These are phyloP conservation scores for Pluvialis apricaria DNA, from an alignment of 2,113 vertebrate species.

Conservation along the genomic window DNA sequence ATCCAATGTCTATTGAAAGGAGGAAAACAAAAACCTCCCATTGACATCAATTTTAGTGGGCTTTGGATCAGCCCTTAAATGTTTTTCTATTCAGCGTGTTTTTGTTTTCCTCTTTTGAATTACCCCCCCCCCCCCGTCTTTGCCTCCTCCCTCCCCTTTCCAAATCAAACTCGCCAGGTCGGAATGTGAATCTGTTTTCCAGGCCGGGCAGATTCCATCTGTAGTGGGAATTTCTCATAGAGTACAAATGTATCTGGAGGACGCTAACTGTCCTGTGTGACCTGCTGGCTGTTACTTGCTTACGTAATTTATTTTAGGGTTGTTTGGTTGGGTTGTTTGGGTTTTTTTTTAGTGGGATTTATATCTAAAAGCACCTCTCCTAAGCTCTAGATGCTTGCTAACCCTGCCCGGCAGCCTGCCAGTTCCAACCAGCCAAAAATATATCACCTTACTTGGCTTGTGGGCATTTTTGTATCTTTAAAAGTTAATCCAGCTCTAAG, in stretches of 20 bases:
- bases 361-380: conserved; percentile 25
- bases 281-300: not conserved
- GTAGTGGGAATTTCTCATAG: not conserved
- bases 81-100: not conserved
- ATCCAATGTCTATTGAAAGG: not conserved
- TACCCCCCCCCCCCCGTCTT: not conserved
- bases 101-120: not conserved
- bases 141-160: not conserved
- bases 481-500: conserved; percentile 64
- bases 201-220: not conserved
- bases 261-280: not conserved
- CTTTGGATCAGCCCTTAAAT: not conserved
- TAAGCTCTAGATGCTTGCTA: conserved; percentile 33
- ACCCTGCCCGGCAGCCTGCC: not conserved
- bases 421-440: conserved; percentile 32
- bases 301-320: conserved; percentile 9
- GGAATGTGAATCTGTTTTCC: not conserved
- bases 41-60: not conserved
- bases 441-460: conserved; percentile 11
- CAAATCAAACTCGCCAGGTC: not conserved
- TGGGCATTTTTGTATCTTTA: conserved; percentile 54
- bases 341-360: conserved; percentile 17
- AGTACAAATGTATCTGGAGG: not conserved
- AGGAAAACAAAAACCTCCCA: not conserved
- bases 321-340: not conserved